Percentiles rank a stretch among this genome's conserved stretches.
These are phyloP conservation scores for Petrosia ficiformis DNA, from an alignment of 37 sponge, comb jelly and placozoan genomes.

Conservation along the genomic window DNA sequence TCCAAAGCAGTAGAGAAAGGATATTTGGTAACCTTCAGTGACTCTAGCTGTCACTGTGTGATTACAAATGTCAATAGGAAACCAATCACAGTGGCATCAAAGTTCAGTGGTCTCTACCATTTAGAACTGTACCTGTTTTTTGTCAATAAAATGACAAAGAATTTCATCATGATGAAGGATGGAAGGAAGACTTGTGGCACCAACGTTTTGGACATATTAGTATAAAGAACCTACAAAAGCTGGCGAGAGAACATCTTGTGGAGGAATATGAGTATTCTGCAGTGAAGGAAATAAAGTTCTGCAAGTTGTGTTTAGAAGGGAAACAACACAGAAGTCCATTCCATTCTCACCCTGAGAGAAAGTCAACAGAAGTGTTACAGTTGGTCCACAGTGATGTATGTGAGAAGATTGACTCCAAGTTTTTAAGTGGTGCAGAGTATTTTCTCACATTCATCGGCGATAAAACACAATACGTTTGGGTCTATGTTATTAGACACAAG, in stretches of 20 bases:
- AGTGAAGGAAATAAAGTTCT: conserved; percentile 39
- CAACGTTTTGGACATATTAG: conserved; percentile 46
- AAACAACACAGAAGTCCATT: conserved; percentile 53
- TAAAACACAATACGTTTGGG: conserved; percentile 60
- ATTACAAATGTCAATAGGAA: not conserved
- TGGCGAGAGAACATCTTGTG: conserved; percentile 37
- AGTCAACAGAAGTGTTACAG: conserved; percentile 31
- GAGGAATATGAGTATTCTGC: conserved; percentile 40
- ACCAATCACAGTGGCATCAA: not conserved
- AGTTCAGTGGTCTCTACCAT: not conserved
- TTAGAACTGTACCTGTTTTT: not conserved
- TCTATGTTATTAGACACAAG: conserved; percentile 54
- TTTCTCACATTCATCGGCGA: conserved; percentile 61
- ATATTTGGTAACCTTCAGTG: not conserved
- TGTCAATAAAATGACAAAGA: not conserved
- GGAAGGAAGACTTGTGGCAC: conserved; percentile 66
- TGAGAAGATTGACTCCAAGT: conserved; percentile 41
- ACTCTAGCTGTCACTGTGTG: not conserved
- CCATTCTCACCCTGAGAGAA: conserved; percentile 19
- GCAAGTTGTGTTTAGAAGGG: conserved; percentile 59
- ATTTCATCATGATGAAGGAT: not conserved
- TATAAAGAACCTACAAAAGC: conserved; percentile 26
- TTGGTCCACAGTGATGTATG: conserved; percentile 64
- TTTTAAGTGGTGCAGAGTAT: conserved; percentile 63
- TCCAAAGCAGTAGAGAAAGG: conserved; percentile 26